Conservation (phyloP, 2,888 invertebrate genomes). For the Volucella inflata region DNA sequence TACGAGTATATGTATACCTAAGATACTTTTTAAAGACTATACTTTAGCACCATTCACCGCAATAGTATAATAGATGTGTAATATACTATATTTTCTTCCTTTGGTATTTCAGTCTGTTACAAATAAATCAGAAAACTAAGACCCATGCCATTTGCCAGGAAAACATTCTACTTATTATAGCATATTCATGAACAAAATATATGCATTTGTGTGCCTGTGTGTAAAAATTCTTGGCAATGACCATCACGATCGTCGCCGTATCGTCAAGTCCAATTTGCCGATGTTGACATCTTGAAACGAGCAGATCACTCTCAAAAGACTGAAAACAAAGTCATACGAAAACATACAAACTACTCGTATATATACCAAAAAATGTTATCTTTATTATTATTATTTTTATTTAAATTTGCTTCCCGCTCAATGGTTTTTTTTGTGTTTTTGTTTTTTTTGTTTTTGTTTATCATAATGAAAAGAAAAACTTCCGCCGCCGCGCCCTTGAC, state of each 20-base stretch:
- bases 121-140: conserved; percentile 70
- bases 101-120: conserved; percentile 73
- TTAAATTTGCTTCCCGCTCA: no score
- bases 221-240: conserved; percentile 73
- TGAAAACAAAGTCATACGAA: conserved; percentile 25
- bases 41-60: conserved; percentile 5
- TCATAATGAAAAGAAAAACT: conserved; percentile 27
- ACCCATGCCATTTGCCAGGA: conserved; percentile 65
- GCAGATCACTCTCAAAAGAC: conserved; percentile 50
- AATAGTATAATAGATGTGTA: conserved; percentile 39
- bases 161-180: conserved; percentile 49
- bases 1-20: no score
- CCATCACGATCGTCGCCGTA: conserved; percentile 54
- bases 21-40: conserved; percentile 5
- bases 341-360: neutral
- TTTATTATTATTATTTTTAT: no score
- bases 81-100: conserved; percentile 21
- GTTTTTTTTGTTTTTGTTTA: neutral
- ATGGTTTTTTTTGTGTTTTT: neutral
- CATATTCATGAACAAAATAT: conserved; percentile 63
- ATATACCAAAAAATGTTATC: no score
- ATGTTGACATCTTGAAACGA: conserved; percentile 32
- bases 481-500: conserved; percentile 11
- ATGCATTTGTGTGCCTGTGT: neutral
- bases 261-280: conserved; percentile 51